Base-by-base conservation (phyloP, 2,797 vertebrate species). In the Schizopygopsis pylzovi region DNA sequence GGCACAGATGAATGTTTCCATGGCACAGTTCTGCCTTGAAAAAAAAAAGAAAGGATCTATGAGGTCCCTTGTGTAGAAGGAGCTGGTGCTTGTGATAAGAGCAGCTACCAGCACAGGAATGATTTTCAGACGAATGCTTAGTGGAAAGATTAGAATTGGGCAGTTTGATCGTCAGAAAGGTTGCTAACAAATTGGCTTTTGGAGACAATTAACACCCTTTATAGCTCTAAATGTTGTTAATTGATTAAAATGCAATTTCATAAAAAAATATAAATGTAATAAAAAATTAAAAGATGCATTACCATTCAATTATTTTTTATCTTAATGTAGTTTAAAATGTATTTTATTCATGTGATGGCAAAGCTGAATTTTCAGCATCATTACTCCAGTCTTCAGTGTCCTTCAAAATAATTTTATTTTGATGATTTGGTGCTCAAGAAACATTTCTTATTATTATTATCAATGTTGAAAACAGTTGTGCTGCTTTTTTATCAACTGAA, bases 31-130 rank as follows among this genome's bases (percentile, higher is more conserved):
- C 49, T 54, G 47, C 79, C 41, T 79, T 49, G 28, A 47, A 54
- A 49, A 67, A 80, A 56, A 79, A 89, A 85, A 59, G 33, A 78
- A 87, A 82, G 82, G 78, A 79, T 86, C 28, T 70, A 37, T 70
- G 88, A 91, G 91, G 92, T 94, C 93, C 93, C 92, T 91, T 91
- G 93, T 91, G 92, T 92, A 88, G 87, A 76, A 0, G 89, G 89
- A 92, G 92, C 93, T 93, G 92, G 91, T 92, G 92, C 92, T 94
- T 91, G 92, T 93, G 93, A 93, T 94, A 92, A 91, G 91, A 92
- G 92, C 93, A 92, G 92, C 94, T 93, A 93, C 93, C 92, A 93
- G 92, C 92, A 91, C 92, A 92, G n/a, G n/a, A 70, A 61, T 37
- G 11, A 49, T 71, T 81, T 81, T 81, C 70, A 81, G 49, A 72